Evolutionary conservation across 2,113 vertebrate genomes (phyloP), one percentile per base, ranked within the genome.

Genomic region (Macquaria australasica): DNA sequence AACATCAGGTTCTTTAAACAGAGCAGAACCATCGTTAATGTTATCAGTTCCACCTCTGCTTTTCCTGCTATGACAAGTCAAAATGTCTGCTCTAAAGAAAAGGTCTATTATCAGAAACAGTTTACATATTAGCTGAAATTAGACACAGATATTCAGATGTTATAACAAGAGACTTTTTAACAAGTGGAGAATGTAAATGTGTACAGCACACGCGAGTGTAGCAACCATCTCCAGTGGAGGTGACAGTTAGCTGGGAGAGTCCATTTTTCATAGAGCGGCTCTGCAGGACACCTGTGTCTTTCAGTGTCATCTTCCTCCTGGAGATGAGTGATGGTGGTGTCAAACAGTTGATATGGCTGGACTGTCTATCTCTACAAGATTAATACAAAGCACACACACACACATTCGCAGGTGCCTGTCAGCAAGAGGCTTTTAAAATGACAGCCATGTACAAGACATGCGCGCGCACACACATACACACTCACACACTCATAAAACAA

Each of bases 311-410:
- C 62, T 39, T 39, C 28, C 72, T 64, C 62, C 39, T 60, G 51
- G 43, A 79, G 37, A 73, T 83, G 83, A 89, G 66, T 45, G 79
- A 89, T 88, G 28, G 56, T 11, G 59, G 80, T 73, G 63, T 80
- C 77, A 55, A 83, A 12, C 16, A 41, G 41, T 62, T 70, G 62
- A 63, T 71, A 16, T 21, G 31, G 71, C 63, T 28, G 14, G 12
- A 45, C 82, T 64, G 78, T 87, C 78, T 58, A 51, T 81, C 73
- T 82, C 37, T 48, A 48, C 0, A 79, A 15, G 60, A 87, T 60
- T 73, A 64, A 86, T 79, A 78, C 48, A 83, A 69, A 37, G 21
- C 74, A 64, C 18, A 73, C 45, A 55, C 31, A 25, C 66, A 73
- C 53, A 69, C 48, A 66, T 31, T 71, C 25, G 0, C 7, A 37